Evolutionary conservation across 1,140 invertebrate genomes (phyloP).

Genomic region (Drosophila grimshawi): DNA sequence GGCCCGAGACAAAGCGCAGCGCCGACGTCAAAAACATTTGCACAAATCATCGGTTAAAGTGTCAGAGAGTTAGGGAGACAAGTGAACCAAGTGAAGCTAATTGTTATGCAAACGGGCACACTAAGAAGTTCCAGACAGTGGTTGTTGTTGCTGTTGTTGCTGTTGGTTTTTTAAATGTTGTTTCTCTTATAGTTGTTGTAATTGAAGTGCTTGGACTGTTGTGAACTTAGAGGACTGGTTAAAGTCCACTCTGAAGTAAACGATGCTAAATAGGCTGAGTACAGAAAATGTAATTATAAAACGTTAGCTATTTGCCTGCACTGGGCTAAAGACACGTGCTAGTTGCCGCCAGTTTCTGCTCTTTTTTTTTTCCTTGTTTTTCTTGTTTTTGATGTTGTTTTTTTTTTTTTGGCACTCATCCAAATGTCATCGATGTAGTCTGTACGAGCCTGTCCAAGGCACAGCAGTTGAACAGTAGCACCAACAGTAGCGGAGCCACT

Average conservation of each 20-base stretch:
- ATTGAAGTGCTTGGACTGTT: constrained; percentile 38
- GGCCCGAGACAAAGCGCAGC: constrained; percentile 42
- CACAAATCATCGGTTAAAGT: constrained; percentile 69
- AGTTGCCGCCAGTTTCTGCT: not conserved
- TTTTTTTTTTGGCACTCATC: constrained; percentile 48
- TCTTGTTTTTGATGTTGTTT: constrained; percentile 12
- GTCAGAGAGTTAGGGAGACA: constrained; percentile 31
- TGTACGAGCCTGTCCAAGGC: constrained; percentile 15
- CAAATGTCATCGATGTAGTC: constrained; percentile 61
- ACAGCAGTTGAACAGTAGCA: constrained; percentile 42
- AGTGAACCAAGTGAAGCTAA: constrained; percentile 37
- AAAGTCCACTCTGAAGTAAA: constrained; percentile 25
- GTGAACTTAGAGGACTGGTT: constrained; percentile 30
- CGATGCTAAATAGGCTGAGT: constrained; percentile 7
- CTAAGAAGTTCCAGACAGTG: constrained; percentile 30
- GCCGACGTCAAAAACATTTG: constrained; percentile 69
- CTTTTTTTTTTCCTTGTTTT: not conserved
- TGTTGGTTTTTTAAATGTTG: not conserved
- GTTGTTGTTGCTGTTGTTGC: not conserved
- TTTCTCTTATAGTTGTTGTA: constrained; percentile 26
- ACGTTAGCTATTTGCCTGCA: constrained; percentile 43
- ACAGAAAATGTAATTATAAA: constrained; percentile 68
- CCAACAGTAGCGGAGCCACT: constrained; percentile 37
- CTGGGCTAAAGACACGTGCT: constrained; percentile 38
- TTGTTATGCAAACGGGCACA: constrained; percentile 68